Evolutionary conservation across 2,113 vertebrate species (phyloP).

Genomic region (Haliaeetus leucogaster): DNA sequence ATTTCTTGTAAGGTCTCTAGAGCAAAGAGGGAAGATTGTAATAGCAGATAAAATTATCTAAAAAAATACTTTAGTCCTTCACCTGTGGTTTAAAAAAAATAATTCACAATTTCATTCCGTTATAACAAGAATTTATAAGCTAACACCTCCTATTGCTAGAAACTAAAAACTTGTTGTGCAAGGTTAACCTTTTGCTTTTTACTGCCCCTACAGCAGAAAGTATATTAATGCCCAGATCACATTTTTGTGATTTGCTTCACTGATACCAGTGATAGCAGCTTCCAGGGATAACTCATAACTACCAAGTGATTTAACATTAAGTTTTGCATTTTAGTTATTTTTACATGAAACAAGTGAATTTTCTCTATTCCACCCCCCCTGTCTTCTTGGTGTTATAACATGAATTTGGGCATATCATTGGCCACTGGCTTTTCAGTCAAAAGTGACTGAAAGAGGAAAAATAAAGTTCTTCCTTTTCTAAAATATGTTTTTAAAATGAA

Average conservation of each 20-base stretch:
- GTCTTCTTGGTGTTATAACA: neutral
- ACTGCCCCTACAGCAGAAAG: neutral
- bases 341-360: neutral
- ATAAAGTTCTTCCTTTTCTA: neutral
- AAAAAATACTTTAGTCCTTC: neutral
- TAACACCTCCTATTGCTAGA: neutral
- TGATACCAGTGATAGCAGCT: neutral
- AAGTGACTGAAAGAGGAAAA: neutral
- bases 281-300: neutral
- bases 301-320: neutral
- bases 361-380: rapidly evolving
- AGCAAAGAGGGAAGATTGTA: neutral
- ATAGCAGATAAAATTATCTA: neutral
- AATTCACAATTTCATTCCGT: neutral
- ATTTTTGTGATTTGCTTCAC: neutral
- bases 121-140: neutral
- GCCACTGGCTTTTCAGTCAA: neutral
- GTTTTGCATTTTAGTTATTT: neutral
- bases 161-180: neutral
- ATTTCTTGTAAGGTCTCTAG: neutral
- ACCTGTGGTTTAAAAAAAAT: neutral
- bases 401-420: neutral
- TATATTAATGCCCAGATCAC: neutral
- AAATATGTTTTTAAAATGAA: neutral
- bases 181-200: neutral